Evolutionary conservation across 2,888 invertebrate genomes (phyloP).

Genomic region (Thecophora atra): DNA sequence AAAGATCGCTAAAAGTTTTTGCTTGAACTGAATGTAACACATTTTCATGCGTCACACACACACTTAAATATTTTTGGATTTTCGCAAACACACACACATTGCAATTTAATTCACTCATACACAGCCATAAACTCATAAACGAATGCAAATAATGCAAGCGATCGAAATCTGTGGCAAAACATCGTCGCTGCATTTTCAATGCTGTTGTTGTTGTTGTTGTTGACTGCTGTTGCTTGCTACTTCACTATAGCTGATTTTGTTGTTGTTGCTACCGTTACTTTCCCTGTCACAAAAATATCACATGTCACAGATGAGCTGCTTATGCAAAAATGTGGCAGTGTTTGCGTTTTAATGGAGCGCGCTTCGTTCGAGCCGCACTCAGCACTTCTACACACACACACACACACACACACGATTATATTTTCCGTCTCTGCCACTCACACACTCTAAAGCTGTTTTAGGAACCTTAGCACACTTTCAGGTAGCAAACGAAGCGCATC

Average conservation of each 20-base stretch:
- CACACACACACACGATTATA: not conserved
- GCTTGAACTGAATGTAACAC: slow-evolving; percentile 11
- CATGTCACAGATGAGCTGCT: slow-evolving; percentile 31
- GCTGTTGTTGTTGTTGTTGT: slow-evolving; percentile 10
- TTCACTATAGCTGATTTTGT: too few relatives aligned
- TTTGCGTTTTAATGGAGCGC: slow-evolving; percentile 29
- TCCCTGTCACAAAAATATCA: slow-evolving; percentile 30
- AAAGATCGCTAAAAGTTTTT: slow-evolving; percentile 24
- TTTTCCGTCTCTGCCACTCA: too few relatives aligned
- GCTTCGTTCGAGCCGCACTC: not conserved
- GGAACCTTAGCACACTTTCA: not conserved
- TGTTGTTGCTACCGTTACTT: slow-evolving; percentile 36
- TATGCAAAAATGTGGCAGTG: slow-evolving; percentile 30
- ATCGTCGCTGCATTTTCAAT: slow-evolving; percentile 1
- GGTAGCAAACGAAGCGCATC: slow-evolving; percentile 1
- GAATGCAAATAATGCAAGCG: not conserved
- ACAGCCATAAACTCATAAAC: not conserved
- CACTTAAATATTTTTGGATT: too few relatives aligned
- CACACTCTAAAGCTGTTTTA: not conserved
- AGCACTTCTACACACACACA: not conserved
- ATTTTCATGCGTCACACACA: not conserved
- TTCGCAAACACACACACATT: slow-evolving; percentile 6
- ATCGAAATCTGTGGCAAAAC: slow-evolving; percentile 18
- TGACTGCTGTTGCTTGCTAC: slow-evolving; percentile 17
- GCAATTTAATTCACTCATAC: not conserved